Evolutionary conservation across 1,140 invertebrate species (phyloP).

Genomic region (Drosophila bocqueti): DNA sequence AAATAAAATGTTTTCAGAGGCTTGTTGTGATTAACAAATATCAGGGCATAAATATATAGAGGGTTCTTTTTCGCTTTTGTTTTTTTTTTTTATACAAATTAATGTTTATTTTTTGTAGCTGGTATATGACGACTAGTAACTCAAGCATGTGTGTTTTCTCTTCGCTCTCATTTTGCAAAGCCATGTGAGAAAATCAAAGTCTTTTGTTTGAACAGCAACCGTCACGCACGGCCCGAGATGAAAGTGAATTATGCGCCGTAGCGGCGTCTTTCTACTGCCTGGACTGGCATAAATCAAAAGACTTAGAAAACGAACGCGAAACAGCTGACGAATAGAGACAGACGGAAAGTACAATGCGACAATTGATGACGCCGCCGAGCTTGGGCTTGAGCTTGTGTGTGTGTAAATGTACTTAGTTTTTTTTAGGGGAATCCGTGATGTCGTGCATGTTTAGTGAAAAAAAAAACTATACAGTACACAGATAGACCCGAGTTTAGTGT

Average conservation of each 20-base stretch:
- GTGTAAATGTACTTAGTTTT: conserved; percentile 32
- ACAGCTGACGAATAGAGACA: conserved; percentile 23
- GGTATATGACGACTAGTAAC: background rate
- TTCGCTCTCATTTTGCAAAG: conserved; percentile 26
- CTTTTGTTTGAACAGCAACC: conserved; percentile 45
- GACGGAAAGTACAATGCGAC: conserved; percentile 47
- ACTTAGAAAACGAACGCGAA: conserved; percentile 75
- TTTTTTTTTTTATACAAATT: background rate
- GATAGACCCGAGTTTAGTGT: conserved; percentile 6
- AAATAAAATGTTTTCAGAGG: too few species aligned
- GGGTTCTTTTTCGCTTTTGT: background rate
- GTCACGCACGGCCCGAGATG: conserved; percentile 59
- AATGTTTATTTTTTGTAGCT: background rate
- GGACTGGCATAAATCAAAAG: conserved; percentile 52
- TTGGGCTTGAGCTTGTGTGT: conserved; percentile 9
- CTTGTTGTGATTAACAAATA: background rate
- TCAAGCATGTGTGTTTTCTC: conserved; percentile 7
- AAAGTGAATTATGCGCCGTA: conserved; percentile 56
- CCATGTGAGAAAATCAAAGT: conserved; percentile 30
- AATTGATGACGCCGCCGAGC: conserved; percentile 45
- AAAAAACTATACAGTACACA: conserved; percentile 6
- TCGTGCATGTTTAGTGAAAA: conserved; percentile 50
- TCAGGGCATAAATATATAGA: too few species aligned
- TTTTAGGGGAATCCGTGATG: conserved; percentile 60
- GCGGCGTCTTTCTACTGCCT: conserved; percentile 16